phyloP scores from a whole-genome alignment of 2,797 vertebrate genomes.

The Lepidocolaptes lacrymiger region DNA sequence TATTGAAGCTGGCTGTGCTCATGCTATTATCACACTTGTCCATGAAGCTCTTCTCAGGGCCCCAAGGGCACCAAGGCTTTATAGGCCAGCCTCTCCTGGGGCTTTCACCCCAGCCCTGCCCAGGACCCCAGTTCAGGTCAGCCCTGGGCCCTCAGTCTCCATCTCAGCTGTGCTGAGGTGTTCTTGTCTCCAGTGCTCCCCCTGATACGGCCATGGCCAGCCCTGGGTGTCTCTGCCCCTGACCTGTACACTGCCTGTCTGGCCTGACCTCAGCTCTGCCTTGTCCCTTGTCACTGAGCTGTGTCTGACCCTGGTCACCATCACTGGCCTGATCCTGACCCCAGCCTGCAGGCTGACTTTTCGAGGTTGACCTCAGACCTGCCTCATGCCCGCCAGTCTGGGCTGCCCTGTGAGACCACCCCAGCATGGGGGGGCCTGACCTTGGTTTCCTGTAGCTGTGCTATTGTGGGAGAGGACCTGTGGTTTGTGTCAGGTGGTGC shows the following conservation, averaged over 20 bases:
- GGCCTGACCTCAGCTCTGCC: neutral
- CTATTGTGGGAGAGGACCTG: neutral
- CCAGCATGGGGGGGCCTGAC: neutral
- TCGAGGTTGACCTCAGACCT: neutral
- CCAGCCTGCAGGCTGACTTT: neutral
- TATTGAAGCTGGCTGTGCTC: neutral
- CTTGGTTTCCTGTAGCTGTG: neutral
- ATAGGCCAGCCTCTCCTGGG: neutral
- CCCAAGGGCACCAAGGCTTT: neutral
- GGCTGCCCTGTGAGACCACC: neutral
- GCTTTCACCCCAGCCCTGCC: neutral
- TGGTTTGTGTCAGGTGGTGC: neutral
- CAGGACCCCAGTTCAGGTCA: neutral
- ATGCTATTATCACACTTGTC: neutral
- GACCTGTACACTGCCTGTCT: neutral
- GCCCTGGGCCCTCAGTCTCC: neutral
- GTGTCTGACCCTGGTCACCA: neutral
- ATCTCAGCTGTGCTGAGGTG: neutral
- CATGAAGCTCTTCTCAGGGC: neutral
- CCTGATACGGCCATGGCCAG: accelerated
- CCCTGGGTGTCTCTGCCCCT: neutral
- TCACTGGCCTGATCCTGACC: neutral
- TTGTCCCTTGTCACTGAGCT: neutral
- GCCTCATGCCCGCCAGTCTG: neutral
- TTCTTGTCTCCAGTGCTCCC: neutral